Base-by-base conservation (phyloP, 2,113 vertebrate genomes). In the Callorhinus ursinus region DNA sequence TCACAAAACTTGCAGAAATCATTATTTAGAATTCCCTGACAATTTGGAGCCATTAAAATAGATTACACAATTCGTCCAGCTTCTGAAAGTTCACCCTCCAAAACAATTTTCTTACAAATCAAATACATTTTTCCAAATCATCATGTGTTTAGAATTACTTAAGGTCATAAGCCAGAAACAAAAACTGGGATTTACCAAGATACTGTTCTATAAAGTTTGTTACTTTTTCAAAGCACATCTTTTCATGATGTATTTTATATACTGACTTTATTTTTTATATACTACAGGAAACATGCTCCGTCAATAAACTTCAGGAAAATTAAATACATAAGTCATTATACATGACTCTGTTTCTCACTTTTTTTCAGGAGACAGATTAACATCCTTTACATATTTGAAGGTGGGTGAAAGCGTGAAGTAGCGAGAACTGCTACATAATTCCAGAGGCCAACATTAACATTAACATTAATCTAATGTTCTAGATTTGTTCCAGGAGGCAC, bases 311-410 rank as follows among this genome's bases (percentile, higher is more conserved):
- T 74, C 33, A 74, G 9, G 81, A 93, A 55, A 93, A 69, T 82
- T 86, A 91, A 79, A 31, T 57, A 84, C 12, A 1, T 76, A 85
- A 79, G 19, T 74, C 86, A 85, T 88, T 18, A 86, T 57, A 87
- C 76, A 92, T 81, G n/a, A 22, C 15, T 79, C 46, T 42, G 63
- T 84, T 93, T 82, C 31, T 93, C 39, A 63, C 36, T 90, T 69
- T 84, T 88, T 67, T 72, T 67, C 76, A 85, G 33, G 89, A 82
- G 18, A 79, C 69, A 96, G 7, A 96, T 83, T 86, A 92, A 96
- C 3, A 83, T 21, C 36, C 77, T 95, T 81, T 80, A 90, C 36
- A 36, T 93, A 11, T 71, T 55, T 88, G 22, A 33, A 88, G 39
- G 18, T 31, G 7, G 10, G 1, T 36, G 24, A 94, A 89, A 96